Conservation (phyloP, 2,888 invertebrate species). For the Nomada fabriciana region DNA sequence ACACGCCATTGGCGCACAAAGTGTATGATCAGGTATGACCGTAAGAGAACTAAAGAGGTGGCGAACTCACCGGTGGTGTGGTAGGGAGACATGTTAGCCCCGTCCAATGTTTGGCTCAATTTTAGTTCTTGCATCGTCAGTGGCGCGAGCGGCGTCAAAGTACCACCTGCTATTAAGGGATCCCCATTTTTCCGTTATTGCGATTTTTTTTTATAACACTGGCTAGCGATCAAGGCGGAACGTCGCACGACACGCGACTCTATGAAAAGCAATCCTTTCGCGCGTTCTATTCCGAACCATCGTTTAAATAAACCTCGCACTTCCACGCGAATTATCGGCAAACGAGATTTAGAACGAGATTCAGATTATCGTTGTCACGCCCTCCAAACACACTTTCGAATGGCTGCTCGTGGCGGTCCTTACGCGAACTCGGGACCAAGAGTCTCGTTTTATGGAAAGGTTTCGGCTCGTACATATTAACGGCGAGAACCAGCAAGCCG, state of each 20-base stretch:
- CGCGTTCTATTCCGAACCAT: too few species aligned
- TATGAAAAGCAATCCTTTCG: background rate
- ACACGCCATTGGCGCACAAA: slow-evolving; percentile 40
- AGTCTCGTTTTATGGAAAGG: slow-evolving; percentile 30
- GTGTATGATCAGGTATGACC: slow-evolving; percentile 39
- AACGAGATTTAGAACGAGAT: background rate
- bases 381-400: slow-evolving; percentile 19
- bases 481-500: slow-evolving; percentile 58
- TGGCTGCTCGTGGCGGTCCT: background rate
- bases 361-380: slow-evolving; percentile 24
- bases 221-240: slow-evolving; percentile 73
- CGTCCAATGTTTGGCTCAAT: slow-evolving; percentile 88
- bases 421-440: slow-evolving; percentile 41
- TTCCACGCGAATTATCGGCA: slow-evolving; percentile 1
- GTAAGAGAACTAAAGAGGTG: slow-evolving; percentile 75
- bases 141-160: slow-evolving; percentile 90
- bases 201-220: slow-evolving; percentile 57
- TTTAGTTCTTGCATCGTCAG: slow-evolving; percentile 92
- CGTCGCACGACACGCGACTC: slow-evolving; percentile 43
- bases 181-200: slow-evolving; percentile 78
- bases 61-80: slow-evolving; percentile 88
- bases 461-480: slow-evolving; percentile 60
- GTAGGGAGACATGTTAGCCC: slow-evolving; percentile 88
- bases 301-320: background rate
- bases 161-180: slow-evolving; percentile 86